Conservation (phyloP, 2,888 invertebrate genomes). For the Lasioglossum pauxillum region DNA sequence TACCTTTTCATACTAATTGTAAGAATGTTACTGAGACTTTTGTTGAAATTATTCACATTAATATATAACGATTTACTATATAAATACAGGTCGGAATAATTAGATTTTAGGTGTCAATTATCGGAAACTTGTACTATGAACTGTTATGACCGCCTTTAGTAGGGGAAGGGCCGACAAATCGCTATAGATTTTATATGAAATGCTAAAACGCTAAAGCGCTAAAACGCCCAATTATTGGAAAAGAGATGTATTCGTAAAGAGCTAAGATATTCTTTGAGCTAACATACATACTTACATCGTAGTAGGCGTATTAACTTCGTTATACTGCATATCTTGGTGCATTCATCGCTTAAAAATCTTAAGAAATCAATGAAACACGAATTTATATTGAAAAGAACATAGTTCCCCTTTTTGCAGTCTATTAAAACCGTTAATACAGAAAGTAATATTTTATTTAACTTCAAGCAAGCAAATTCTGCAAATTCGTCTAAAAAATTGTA, state of each 20-base stretch:
- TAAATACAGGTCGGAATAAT: background rate
- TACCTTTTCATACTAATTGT: background rate
- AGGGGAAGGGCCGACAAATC: background rate
- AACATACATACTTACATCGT: conserved; percentile 24
- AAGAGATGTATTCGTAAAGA: conserved; percentile 32
- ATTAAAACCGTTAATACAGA: background rate
- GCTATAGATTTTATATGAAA: conserved; percentile 17
- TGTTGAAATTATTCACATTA: background rate
- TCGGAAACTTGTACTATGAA: background rate
- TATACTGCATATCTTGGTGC: background rate
- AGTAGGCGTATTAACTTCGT: conserved; percentile 28
- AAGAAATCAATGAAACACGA: background rate
- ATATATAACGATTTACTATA: background rate
- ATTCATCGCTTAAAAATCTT: background rate
- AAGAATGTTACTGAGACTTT: background rate
- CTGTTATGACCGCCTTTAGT: background rate
- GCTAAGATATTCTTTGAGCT: conserved; percentile 42
- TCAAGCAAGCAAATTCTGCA: too few species aligned
- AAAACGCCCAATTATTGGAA: conserved; percentile 9
- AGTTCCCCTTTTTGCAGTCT: background rate
- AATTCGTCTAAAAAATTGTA: background rate
- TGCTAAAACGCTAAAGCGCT: conserved; percentile 15
- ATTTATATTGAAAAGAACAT: background rate
- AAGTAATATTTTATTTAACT: background rate
- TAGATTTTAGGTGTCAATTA: background rate